These are phyloP conservation scores for Enteromius radiatus DNA, from an alignment of 2,797 vertebrate genomes.

Conservation along the genomic window DNA sequence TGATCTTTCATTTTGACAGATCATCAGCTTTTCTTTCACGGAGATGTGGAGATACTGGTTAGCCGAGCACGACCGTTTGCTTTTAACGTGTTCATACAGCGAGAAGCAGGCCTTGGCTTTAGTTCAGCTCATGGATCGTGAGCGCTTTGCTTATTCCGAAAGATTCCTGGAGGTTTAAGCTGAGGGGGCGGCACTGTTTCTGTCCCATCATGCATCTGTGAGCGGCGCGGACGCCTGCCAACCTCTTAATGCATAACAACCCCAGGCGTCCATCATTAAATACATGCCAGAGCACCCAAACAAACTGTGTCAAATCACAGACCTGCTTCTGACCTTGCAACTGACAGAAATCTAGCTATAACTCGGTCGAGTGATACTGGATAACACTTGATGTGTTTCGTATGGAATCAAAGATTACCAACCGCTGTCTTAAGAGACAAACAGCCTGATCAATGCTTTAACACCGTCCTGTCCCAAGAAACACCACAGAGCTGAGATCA, in stretches of 20 bases:
- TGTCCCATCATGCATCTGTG: constrained; percentile 52
- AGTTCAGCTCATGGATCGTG: not conserved
- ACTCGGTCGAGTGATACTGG: not conserved
- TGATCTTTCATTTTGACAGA: constrained; percentile 58
- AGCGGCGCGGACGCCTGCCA: constrained; percentile 30
- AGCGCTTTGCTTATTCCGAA: not conserved
- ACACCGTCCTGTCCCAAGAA: not conserved
- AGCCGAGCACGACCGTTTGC: not conserved
- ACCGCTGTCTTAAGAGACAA: not conserved
- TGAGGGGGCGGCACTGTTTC: not conserved
- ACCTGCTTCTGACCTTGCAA: not conserved
- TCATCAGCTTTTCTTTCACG: constrained; percentile 48
- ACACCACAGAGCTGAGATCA: constrained; percentile 3
- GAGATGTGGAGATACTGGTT: constrained; percentile 46
- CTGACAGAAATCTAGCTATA: not conserved
- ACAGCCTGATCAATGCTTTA: not conserved
- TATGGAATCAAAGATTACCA: not conserved
- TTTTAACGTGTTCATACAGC: not conserved
- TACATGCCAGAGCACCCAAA: not conserved
- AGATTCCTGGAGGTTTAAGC: not conserved
- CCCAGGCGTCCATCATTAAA: constrained; percentile 6
- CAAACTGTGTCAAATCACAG: not conserved
- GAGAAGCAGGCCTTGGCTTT: not conserved
- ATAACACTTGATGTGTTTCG: not conserved
- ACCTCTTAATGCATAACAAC: constrained; percentile 34